Percentiles rank a stretch among this genome's conserved stretches.
Conservation (phyloP, 2,113 vertebrate genomes). For the Ictalurus furcatus region DNA sequence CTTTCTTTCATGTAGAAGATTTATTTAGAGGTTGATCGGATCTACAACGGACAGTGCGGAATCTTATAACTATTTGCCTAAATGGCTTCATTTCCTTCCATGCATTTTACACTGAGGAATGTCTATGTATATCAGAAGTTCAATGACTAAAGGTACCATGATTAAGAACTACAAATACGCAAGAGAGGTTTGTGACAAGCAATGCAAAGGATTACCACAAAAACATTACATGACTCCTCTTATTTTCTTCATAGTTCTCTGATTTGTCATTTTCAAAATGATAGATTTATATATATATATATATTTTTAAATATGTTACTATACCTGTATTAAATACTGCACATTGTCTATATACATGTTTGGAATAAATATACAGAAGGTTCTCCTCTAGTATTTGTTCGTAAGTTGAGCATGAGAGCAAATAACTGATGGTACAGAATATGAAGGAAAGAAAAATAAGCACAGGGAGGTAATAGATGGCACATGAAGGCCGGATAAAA, state of each 20-base stretch:
- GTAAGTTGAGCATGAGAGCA: conserved; percentile 38
- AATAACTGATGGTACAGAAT: conserved; percentile 34
- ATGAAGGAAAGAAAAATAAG: conserved; percentile 27
- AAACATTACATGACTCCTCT: conserved; percentile 51
- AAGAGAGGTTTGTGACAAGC: conserved; percentile 43
- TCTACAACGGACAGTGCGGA: conserved; percentile 22
- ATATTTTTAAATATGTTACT: conserved; percentile 60
- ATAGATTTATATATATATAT: not conserved
- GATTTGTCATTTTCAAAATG: conserved; percentile 57
- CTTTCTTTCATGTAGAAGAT: not conserved
- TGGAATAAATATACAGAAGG: conserved; percentile 72
- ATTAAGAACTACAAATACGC: conserved; percentile 41
- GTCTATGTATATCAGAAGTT: conserved; percentile 46
- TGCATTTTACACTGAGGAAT: conserved; percentile 51
- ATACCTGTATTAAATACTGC: conserved; percentile 72
- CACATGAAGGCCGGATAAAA: conserved; percentile 1
- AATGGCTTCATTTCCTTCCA: conserved; percentile 52
- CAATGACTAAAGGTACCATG: conserved; percentile 40
- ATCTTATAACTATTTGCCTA: conserved; percentile 47
- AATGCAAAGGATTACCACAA: conserved; percentile 47
- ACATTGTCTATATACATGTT: conserved; percentile 73
- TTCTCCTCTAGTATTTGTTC: conserved; percentile 59
- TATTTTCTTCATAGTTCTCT: conserved; percentile 58
- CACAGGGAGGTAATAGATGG: conserved; percentile 37
- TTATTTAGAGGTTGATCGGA: not conserved